Evolutionary conservation across 35 echinoderm and acorn worm genomes (phyloP).

Genomic region (Lytechinus pictus): DNA sequence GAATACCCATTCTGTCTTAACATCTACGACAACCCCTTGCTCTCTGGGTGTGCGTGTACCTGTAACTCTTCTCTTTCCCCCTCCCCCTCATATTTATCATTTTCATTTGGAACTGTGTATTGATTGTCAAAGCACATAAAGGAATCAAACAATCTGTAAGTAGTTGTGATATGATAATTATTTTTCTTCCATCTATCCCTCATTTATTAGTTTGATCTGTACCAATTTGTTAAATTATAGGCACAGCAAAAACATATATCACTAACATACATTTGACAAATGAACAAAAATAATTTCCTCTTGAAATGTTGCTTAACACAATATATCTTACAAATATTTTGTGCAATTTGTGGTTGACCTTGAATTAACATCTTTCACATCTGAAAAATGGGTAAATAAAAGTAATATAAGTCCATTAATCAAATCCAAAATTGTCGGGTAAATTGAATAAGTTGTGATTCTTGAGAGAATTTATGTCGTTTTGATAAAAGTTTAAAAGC

Average conservation of each 20-base stretch:
- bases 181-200: background rate
- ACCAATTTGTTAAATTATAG: background rate
- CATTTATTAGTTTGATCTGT: slow-evolving; percentile 14
- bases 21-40: no score
- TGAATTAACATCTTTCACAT: background rate
- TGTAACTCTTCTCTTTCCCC: no score
- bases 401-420: no score
- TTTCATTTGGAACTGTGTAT: no score
- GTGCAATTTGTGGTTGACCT: background rate
- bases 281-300: background rate
- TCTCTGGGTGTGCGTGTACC: no score
- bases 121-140: background rate
- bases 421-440: no score
- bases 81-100: no score
- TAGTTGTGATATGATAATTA: background rate
- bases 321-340: background rate
- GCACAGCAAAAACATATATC: background rate
- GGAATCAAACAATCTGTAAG: background rate
- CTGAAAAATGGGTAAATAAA: no score
- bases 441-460: no score
- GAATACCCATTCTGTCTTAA: background rate
- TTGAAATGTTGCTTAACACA: background rate
- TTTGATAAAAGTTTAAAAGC: no score
- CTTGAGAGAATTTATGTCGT: no score
- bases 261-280: background rate